These are phyloP conservation scores for Myotis yumanensis DNA, from an alignment of 2,113 vertebrate species.

Conservation along the genomic window DNA sequence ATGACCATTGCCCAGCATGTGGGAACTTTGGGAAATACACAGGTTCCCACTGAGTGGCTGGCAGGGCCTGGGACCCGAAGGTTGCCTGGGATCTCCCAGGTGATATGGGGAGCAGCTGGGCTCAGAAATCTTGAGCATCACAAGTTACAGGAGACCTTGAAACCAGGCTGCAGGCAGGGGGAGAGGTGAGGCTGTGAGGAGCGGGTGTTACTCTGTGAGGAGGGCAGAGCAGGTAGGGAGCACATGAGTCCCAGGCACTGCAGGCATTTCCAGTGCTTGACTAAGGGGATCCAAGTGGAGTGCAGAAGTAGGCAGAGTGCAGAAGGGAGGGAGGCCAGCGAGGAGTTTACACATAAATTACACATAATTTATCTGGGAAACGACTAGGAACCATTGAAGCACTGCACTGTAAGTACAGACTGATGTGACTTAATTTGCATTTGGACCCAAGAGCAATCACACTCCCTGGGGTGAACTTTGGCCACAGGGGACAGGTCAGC, in stretches of 20 bases:
- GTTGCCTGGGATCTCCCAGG: neutral
- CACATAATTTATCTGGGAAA: no score
- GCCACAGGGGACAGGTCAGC: neutral
- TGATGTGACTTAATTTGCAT: fast-evolving
- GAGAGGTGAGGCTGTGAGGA: neutral
- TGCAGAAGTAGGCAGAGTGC: neutral
- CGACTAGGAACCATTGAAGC: fast-evolving
- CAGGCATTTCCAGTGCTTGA: fast-evolving
- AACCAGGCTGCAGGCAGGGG: neutral
- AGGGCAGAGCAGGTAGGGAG: fast-evolving
- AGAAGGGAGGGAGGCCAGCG: fast-evolving
- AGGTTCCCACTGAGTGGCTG: no score
- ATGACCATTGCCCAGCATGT: fast-evolving
- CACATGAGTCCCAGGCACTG: neutral
- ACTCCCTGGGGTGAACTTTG: neutral
- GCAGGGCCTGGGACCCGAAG: neutral
- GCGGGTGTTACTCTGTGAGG: neutral
- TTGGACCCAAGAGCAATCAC: fast-evolving
- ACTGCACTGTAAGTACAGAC: neutral
- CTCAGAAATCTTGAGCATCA: neutral
- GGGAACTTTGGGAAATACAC: neutral
- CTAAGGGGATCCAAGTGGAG: fast-evolving
- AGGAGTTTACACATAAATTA: neutral
- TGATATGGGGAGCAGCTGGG: fast-evolving
- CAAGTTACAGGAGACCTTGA: neutral